Evolutionary conservation across 1,140 invertebrate species (phyloP), one percentile per base, ranked within the genome.

Genomic region (Bombus turneri): DNA sequence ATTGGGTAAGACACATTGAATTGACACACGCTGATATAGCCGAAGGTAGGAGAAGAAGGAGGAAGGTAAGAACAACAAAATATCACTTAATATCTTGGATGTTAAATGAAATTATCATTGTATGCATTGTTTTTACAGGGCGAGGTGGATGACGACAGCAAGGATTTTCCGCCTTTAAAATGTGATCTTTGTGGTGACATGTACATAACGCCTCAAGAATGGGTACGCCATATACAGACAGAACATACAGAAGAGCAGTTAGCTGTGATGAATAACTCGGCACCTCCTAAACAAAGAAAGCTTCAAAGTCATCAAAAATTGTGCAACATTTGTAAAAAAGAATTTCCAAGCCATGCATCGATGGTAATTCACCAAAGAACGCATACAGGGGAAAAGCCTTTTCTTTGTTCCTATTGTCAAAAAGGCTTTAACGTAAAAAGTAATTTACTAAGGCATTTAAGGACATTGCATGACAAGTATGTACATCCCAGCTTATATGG

Each of bases 181-280:
- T 98, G 97, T 93, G 97, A 98, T 92, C 95, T 98, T 3, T 98
- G 97, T 91, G 96, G 97, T 92, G 97, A 97, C 92, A 97, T 97
- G 91, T 98, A 97, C 95, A 96, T 97, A 41, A 98, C 97, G 79
- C 97, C 97, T 0, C 97, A 96, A 77, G 97, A 98, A 95, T 98
- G 97, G 97, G 97, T 98, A 25, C 96, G 97, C 62, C 97, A 98
- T 88, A 97, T 98, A 93, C 97, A 98, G 92, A 97, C 96, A 86
- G 96, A 97, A 79, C 97, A 98, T 93, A 98, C 97, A 1, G 97
- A 98, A 92, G 96, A 97, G 93, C 97, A 98, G 95, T 94, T 98
- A 93, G 97, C 97, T 89, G 94, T 97, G 91, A 97, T 97, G 95
- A 98, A 98, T 94, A 97, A 97, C 94, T 96, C 96, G 88, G 96